These are phyloP conservation scores for Platysteira castanea DNA, from an alignment of 2,113 vertebrate species.

Conservation along the genomic window DNA sequence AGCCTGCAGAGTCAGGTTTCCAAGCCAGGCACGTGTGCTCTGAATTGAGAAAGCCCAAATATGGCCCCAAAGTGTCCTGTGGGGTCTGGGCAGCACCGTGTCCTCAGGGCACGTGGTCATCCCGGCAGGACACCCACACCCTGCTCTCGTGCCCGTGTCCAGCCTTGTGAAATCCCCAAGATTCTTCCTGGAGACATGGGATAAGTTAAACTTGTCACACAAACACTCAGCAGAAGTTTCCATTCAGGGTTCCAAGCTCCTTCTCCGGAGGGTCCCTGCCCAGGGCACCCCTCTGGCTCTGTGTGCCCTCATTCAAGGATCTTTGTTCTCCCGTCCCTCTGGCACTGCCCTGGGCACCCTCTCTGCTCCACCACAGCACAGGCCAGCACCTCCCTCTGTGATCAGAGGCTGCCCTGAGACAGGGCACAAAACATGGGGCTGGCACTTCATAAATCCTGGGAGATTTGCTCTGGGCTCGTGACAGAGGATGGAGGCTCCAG, in stretches of 20 bases:
- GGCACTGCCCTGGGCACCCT: background rate
- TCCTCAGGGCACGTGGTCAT: background rate
- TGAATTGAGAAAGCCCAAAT: background rate
- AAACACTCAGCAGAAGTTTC: too few relatives aligned
- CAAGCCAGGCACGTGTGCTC: background rate
- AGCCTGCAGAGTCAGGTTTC: background rate
- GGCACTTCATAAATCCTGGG: background rate
- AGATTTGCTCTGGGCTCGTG: background rate
- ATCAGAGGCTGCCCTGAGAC: background rate
- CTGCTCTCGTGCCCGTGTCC: background rate
- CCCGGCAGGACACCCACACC: background rate
- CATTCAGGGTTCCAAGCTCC: background rate
- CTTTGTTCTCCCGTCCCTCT: background rate
- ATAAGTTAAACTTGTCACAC: background rate
- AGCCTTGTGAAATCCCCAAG: background rate
- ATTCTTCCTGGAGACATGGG: background rate
- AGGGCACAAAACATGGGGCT: background rate
- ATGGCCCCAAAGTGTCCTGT: accelerated
- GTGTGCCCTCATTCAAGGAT: background rate
- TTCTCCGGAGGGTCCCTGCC: background rate
- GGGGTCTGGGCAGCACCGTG: background rate
- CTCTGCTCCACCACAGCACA: background rate
- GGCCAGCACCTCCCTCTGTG: background rate
- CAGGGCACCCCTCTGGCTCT: background rate
- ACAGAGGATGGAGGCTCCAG: background rate